Conservation (phyloP, 2,888 invertebrate genomes). For the Polietes domitor region DNA sequence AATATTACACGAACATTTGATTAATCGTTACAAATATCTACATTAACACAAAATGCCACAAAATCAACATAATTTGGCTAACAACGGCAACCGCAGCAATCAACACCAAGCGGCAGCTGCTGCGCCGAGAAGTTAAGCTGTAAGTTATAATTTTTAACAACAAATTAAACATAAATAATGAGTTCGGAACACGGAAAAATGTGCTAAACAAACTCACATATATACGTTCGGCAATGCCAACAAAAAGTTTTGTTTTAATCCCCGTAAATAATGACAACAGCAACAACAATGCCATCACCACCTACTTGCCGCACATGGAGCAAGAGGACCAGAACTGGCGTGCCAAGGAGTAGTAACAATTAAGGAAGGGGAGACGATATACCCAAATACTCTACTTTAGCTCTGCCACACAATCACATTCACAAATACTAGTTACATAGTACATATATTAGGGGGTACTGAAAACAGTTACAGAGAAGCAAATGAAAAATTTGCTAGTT, state of each 20-base stretch:
- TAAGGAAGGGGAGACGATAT: constrained; percentile 45
- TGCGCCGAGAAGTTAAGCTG: neutral
- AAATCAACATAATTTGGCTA: constrained; percentile 3
- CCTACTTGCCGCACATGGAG: neutral
- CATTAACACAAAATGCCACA: neutral
- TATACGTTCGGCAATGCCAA: neutral
- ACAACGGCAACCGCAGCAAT: neutral
- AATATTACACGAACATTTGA: neutral
- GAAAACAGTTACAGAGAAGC: too few species aligned
- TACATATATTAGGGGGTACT: too few species aligned
- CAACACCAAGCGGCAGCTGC: neutral
- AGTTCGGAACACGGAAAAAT: constrained; percentile 43
- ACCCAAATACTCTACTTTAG: too few species aligned
- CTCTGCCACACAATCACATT: too few species aligned
- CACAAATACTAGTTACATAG: too few species aligned
- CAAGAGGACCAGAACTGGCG: neutral
- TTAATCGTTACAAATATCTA: constrained; percentile 10
- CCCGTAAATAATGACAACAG: neutral
- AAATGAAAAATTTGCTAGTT: too few species aligned
- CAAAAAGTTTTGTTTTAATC: neutral
- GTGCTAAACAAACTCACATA: neutral
- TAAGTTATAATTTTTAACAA: constrained; percentile 48
- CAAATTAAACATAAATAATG: constrained; percentile 51
- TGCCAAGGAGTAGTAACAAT: constrained; percentile 41
- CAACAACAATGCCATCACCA: neutral